Base-by-base conservation (phyloP, 1,140 invertebrate genomes). In the Drosophila funebris region DNA sequence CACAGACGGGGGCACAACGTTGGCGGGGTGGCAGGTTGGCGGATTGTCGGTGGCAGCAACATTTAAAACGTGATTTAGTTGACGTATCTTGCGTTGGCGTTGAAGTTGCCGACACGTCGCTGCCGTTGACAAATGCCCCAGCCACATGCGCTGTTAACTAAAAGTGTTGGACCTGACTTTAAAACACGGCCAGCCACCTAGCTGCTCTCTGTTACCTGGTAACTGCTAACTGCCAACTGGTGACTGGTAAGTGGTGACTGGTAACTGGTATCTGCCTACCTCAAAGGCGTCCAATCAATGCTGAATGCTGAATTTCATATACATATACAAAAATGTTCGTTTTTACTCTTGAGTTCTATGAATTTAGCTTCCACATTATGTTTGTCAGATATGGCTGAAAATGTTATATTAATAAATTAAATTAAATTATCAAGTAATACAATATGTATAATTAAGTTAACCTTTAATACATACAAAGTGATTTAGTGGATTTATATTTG, bases 61-160 rank as follows among this genome's bases (percentile, higher is more conserved):
- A 82, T 75, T 87, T 87, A 73, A 76, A 76, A 78, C 78, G 73
- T 60, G 68, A 44, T 62, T 36, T 43, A 53, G 60, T 64, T 60
- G 64, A 75, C 68, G 64, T 67, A 41, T 58, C 54, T 13, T 68
- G 83, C 79, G 83, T 87, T 83, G 83, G 83, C 83, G 83, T 88
- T 88, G 78, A 87, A 79, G 83, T 87, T 71, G 83, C 83, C 82
- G 82, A 82, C 82, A 74, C 60, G 58, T 74, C 61, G 83, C 83
- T 76, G 84, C 78, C 78, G 78, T 83, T 87, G 83, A 89, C 83
- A 87, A 87, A 87, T 88, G 83, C 71, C 37, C 69, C 76, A 68
- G 61, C 83, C 83, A 76, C 83, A 87, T 87, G 83, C 83, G 76
- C 83, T 77, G 82, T 88, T 73, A 78, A 79, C 83, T 76, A 63